phyloP scores from a whole-genome alignment of 2,113 vertebrate species.

The Stegastes partitus region DNA sequence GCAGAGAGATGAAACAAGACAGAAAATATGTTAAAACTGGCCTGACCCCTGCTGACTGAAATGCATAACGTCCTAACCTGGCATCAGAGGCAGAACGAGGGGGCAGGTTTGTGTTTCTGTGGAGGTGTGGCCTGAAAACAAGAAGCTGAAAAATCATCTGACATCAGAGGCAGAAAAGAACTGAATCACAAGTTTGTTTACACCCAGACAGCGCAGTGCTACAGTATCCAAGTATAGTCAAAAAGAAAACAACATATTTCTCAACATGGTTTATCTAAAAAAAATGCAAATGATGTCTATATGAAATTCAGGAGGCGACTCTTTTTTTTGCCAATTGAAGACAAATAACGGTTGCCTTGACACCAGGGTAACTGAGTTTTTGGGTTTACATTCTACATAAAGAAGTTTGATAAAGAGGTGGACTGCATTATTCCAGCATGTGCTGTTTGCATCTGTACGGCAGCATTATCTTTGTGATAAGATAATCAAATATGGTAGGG shows the following conservation, averaged over 20 bases:
- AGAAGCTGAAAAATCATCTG: slow-evolving; percentile 28
- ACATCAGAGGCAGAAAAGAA: slow-evolving; percentile 39
- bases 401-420: neutral
- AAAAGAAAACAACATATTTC: slow-evolving; percentile 31
- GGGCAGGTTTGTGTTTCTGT: slow-evolving; percentile 20
- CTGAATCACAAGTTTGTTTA: slow-evolving; percentile 45
- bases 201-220: slow-evolving; percentile 33
- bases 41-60: slow-evolving; percentile 78
- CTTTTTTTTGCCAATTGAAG: neutral
- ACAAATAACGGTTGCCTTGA: slow-evolving; percentile 5
- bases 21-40: slow-evolving; percentile 48
- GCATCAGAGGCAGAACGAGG: slow-evolving; percentile 2
- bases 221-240: slow-evolving; percentile 25
- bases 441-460: slow-evolving; percentile 14
- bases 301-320: slow-evolving; percentile 6
- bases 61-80: slow-evolving; percentile 54
- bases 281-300: neutral
- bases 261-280: slow-evolving; percentile 1
- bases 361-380: neutral
- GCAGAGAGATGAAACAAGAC: slow-evolving; percentile 47
- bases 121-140: slow-evolving; percentile 25
- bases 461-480: slow-evolving; percentile 22
- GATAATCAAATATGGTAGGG: neutral
- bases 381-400: neutral
- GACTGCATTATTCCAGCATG: slow-evolving; percentile 10